phyloP scores from a whole-genome alignment of 2,797 vertebrate genomes.

The Sparus aurata region DNA sequence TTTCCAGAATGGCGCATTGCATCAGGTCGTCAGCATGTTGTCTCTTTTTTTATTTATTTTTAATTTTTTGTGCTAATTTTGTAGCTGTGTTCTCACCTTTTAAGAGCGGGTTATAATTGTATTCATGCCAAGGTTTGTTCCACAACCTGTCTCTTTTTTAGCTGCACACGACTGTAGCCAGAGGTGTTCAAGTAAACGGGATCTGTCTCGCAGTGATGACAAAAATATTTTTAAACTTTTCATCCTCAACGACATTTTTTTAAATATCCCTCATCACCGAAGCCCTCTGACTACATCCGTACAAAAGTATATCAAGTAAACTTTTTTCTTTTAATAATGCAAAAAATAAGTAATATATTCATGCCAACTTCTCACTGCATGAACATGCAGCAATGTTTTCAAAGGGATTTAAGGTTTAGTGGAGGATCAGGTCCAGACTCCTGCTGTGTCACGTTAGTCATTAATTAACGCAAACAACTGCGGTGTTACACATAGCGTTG shows the following conservation, averaged over 20 bases:
- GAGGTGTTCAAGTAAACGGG: background rate
- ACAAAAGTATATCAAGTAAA: too few species aligned
- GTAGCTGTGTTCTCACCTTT: background rate
- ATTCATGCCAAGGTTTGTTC: background rate
- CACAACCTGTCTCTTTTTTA: background rate
- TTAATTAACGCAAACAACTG: background rate
- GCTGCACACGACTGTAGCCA: background rate
- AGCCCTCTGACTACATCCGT: background rate
- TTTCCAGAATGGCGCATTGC: slow-evolving; percentile 5
- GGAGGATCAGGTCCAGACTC: background rate
- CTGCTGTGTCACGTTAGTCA: too few species aligned
- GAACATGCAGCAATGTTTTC: too few species aligned
- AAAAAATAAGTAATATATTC: too few species aligned
- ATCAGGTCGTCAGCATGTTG: background rate
- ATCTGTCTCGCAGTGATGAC: too few species aligned
- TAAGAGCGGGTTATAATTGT: background rate
- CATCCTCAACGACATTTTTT: background rate
- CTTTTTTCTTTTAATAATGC: too few species aligned
- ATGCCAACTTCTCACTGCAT: too few species aligned
- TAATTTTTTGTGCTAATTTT: background rate
- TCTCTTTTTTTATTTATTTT: background rate
- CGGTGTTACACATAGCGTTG: background rate
- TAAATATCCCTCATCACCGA: background rate
- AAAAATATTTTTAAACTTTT: background rate
- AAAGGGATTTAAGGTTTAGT: background rate